A percentile compares a stretch with the other conserved stretches of the same genome.
Conservation (phyloP, 2,797 vertebrate species). For the Pipistrellus kuhlii region DNA sequence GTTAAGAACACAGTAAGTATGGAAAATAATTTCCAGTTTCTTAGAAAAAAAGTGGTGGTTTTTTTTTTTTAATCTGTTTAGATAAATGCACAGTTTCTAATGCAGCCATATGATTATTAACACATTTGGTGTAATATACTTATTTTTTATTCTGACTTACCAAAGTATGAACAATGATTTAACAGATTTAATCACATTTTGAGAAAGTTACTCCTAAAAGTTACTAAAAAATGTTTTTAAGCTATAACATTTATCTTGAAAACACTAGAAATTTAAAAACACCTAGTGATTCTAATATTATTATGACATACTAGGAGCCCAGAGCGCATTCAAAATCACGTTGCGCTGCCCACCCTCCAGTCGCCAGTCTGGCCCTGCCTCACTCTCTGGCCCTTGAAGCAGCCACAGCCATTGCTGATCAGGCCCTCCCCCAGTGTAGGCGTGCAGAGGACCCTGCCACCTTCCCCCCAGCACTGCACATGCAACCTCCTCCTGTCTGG, state of each 20-base stretch:
- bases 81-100: constrained; percentile 5
- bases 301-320: neutral
- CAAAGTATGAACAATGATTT: neutral
- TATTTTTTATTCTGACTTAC: neutral
- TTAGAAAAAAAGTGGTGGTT: neutral
- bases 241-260: constrained; percentile 16
- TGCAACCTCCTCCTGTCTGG: too few relatives aligned
- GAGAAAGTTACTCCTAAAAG: neutral
- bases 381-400: too few relatives aligned
- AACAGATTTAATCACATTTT: constrained; percentile 19
- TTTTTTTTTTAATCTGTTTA: neutral
- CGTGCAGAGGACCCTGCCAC: too few relatives aligned
- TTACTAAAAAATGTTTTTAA: neutral
- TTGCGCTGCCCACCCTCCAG: too few relatives aligned
- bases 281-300: neutral
- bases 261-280: constrained; percentile 49
- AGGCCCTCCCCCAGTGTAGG: too few relatives aligned
- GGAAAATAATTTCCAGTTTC: constrained; percentile 19
- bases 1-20: neutral
- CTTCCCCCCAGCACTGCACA: too few relatives aligned
- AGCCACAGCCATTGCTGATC: too few relatives aligned
- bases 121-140: neutral
- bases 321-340: too few relatives aligned
- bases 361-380: too few relatives aligned
- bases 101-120: constrained; percentile 55